These are phyloP conservation scores for Plecotus auritus DNA, from an alignment of 2,113 vertebrate species.

Conservation along the genomic window DNA sequence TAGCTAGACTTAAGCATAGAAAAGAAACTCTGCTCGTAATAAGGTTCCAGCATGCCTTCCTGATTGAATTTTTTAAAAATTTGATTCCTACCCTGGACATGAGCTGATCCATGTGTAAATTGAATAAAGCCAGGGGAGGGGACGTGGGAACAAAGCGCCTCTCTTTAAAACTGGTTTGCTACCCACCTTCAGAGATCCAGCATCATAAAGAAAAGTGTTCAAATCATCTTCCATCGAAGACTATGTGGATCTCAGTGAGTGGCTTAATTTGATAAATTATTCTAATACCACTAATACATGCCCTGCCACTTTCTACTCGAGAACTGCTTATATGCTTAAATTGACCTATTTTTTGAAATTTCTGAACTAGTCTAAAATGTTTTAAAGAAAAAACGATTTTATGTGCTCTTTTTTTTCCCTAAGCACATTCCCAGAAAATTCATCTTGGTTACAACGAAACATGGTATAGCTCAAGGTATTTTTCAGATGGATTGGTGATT, in stretches of 20 bases:
- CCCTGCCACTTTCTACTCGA: constrained; percentile 1
- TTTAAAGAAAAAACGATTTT: background rate
- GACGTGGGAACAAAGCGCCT: background rate
- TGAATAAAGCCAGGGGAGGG: constrained; percentile 27
- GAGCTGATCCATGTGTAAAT: constrained; percentile 25
- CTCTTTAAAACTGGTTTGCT: constrained; percentile 46
- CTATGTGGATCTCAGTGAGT: constrained; percentile 2
- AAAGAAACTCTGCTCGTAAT: background rate
- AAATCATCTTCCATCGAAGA: constrained; percentile 4
- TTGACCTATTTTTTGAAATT: constrained; percentile 18
- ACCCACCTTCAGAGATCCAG: constrained; percentile 8
- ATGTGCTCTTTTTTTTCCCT: background rate
- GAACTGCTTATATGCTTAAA: constrained; percentile 38
- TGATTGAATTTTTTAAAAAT: background rate
- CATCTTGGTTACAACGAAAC: background rate
- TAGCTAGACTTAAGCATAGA: constrained; percentile 28
- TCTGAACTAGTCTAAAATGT: constrained; percentile 8
- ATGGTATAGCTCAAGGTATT: constrained; percentile 26
- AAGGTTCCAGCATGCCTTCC: constrained; percentile 5
- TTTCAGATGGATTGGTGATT: constrained; percentile 31
- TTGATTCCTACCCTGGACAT: constrained; percentile 51
- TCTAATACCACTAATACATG: constrained; percentile 18
- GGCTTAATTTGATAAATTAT: constrained; percentile 39
- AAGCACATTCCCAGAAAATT: constrained; percentile 11
- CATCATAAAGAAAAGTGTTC: constrained; percentile 43